Percentiles rank a stretch among this genome's conserved stretches.
Evolutionary conservation across 2,888 invertebrate species (phyloP).

Genomic region (Pachymerium ferrugineum): DNA sequence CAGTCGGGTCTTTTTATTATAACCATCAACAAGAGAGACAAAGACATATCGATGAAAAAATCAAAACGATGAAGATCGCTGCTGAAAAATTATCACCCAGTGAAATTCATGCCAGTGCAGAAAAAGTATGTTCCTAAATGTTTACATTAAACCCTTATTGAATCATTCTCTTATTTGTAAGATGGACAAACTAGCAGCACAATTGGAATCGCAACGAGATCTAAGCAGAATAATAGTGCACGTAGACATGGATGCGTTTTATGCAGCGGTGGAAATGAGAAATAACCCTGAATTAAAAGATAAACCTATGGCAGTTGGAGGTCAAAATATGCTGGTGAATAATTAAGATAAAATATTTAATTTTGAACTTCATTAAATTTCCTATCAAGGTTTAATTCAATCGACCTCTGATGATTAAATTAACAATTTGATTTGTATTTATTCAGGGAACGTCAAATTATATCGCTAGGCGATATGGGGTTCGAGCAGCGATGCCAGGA

Average conservation of each 20-base stretch:
- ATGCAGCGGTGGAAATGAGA: slow-evolving; percentile 57
- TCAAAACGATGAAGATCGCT: slow-evolving; percentile 45
- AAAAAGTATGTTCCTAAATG: slow-evolving; percentile 38
- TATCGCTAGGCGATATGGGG: slow-evolving; percentile 55
- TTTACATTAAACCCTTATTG: neutral
- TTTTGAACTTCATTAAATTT: neutral
- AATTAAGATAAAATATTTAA: neutral
- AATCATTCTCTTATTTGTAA: slow-evolving; percentile 39
- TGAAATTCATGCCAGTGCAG: slow-evolving; percentile 43
- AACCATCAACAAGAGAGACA: slow-evolving; percentile 52
- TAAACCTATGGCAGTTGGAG: slow-evolving; percentile 58
- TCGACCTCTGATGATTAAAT: neutral
- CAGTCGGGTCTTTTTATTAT: slow-evolving; percentile 54
- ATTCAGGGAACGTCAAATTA: slow-evolving; percentile 57
- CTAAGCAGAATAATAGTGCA: slow-evolving; percentile 53
- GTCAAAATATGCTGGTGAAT: slow-evolving; percentile 53
- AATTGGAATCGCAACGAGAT: slow-evolving; percentile 49
- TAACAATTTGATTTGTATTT: neutral
- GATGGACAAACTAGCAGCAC: slow-evolving; percentile 49
- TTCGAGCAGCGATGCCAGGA: slow-evolving; percentile 59
- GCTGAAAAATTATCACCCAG: slow-evolving; percentile 41
- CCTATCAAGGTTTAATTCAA: neutral
- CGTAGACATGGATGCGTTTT: slow-evolving; percentile 60
- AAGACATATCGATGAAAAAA: slow-evolving; percentile 49
- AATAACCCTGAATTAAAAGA: slow-evolving; percentile 47